These are phyloP conservation scores for Hemichromis elongatus DNA, from an alignment of 2,113 vertebrate species.

Conservation along the genomic window DNA sequence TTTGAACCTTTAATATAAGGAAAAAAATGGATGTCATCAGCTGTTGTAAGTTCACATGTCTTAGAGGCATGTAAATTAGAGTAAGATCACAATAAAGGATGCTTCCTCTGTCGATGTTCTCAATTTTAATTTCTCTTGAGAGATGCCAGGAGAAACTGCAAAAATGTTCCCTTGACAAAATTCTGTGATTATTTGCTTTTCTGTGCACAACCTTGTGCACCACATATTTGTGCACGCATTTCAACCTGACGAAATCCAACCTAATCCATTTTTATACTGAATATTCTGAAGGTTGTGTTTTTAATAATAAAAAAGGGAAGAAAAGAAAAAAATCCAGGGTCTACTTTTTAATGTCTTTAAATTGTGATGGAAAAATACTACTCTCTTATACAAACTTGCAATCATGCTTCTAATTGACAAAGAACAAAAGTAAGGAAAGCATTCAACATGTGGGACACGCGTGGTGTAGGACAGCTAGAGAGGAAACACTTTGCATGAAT, in stretches of 20 bases:
- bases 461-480: background rate
- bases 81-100: accelerated
- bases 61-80: background rate
- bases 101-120: background rate
- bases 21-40: background rate
- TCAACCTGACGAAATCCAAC: background rate
- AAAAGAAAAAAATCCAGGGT: accelerated
- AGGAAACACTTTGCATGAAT: background rate
- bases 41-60: background rate
- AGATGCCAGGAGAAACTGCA: background rate
- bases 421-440: background rate
- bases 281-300: background rate
- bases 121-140: background rate
- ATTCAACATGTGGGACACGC: background rate
- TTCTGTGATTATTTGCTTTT: background rate
- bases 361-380: background rate
- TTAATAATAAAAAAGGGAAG: background rate
- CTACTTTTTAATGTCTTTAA: background rate
- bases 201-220: background rate
- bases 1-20: background rate
- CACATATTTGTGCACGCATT: background rate
- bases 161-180: background rate
- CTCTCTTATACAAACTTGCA: background rate
- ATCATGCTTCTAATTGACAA: background rate
- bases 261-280: background rate